Percentiles rank a stretch among this genome's conserved stretches.
Conservation (phyloP, 23 tunicate genomes). For the Trididemnum clinides region DNA sequence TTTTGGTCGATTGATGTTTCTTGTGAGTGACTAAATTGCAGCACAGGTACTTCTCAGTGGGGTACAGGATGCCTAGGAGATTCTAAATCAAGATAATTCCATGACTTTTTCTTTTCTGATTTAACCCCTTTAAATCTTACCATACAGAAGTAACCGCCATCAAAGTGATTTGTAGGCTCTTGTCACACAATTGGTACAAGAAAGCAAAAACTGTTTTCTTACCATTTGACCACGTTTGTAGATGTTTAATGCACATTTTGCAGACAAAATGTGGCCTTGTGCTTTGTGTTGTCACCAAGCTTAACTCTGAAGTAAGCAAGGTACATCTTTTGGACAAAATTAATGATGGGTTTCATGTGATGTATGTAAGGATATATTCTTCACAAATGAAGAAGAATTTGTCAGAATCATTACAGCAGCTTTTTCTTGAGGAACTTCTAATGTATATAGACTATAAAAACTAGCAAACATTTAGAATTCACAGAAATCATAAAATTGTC, state of each 20-base stretch:
- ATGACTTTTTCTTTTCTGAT: background rate
- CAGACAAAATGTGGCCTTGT: background rate
- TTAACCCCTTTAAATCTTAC: background rate
- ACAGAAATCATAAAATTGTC: background rate
- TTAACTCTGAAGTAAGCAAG: background rate
- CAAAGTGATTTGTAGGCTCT: background rate
- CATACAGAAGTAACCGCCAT: background rate
- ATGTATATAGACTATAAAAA: background rate
- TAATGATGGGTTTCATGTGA: background rate
- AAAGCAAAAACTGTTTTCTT: background rate
- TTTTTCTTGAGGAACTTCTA: too few species aligned
- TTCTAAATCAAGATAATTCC: background rate
- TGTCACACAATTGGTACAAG: background rate
- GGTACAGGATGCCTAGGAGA: background rate
- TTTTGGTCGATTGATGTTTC: background rate
- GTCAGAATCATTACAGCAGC: too few species aligned
- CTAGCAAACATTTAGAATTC: background rate
- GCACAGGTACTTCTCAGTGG: background rate
- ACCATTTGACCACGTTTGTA: background rate
- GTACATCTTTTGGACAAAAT: background rate
- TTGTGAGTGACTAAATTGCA: background rate
- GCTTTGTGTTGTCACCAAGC: background rate
- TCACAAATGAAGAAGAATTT: background rate
- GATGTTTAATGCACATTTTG: background rate
- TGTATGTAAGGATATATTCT: background rate